Conservation (phyloP, 2,797 vertebrate species). For the Denticeps clupeoides region DNA sequence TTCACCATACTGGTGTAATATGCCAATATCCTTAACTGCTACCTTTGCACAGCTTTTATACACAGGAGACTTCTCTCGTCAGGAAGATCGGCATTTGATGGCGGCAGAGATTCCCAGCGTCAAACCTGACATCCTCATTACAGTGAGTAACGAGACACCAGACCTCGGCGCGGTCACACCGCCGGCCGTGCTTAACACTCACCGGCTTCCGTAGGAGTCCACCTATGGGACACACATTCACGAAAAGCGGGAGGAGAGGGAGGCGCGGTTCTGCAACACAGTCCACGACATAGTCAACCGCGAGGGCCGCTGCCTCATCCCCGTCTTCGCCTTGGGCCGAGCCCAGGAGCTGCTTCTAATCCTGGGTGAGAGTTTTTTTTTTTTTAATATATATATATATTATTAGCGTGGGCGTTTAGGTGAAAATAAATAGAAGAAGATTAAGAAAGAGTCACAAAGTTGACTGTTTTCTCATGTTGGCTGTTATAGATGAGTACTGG, state of each 20-base stretch:
- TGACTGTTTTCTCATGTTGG: too few relatives aligned
- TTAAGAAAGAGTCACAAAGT: too few relatives aligned
- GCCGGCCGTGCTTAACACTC: too few relatives aligned
- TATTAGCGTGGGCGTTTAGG: too few relatives aligned
- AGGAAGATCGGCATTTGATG: slow-evolving; percentile 92
- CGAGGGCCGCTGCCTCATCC: slow-evolving; percentile 80
- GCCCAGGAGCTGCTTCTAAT: slow-evolving; percentile 92
- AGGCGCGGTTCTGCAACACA: slow-evolving; percentile 89
- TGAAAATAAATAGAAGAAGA: too few relatives aligned
- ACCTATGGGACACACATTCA: slow-evolving; percentile 93
- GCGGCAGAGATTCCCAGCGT: slow-evolving; percentile 93
- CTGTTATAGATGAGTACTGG: slow-evolving; percentile 85
- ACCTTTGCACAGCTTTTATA: slow-evolving; percentile 68
- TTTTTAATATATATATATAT: neutral
- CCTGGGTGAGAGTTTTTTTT: slow-evolving; percentile 55
- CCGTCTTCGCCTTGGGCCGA: slow-evolving; percentile 75
- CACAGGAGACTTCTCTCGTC: slow-evolving; percentile 91
- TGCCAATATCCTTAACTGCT: too few relatives aligned
- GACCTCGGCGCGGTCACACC: too few relatives aligned
- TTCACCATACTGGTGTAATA: too few relatives aligned
- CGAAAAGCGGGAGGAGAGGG: slow-evolving; percentile 86
- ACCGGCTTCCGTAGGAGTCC: slow-evolving; percentile 69
- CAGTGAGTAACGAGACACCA: slow-evolving; percentile 49
- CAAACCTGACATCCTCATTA: slow-evolving; percentile 91
- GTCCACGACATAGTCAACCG: slow-evolving; percentile 91